phyloP scores from a whole-genome alignment of 1,140 invertebrate species.

The Leptinotarsa lineolata region DNA sequence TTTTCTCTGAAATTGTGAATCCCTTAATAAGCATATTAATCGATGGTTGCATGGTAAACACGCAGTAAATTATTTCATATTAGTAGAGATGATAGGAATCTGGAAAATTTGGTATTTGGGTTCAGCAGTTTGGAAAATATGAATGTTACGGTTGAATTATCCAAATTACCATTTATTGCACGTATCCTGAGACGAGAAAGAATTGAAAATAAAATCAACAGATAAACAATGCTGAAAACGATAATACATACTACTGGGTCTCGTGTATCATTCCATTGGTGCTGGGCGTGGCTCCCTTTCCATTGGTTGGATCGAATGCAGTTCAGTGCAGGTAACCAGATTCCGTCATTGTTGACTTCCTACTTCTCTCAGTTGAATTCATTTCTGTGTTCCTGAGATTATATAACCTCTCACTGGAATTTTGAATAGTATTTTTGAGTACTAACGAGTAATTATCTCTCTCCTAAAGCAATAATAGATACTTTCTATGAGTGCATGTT shows the following conservation, averaged over 20 bases:
- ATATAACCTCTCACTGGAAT: too few species aligned
- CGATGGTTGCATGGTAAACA: constrained; percentile 14
- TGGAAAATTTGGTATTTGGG: not conserved
- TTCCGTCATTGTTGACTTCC: not conserved
- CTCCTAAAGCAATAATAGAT: too few species aligned
- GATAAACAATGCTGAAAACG: not conserved
- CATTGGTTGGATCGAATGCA: not conserved
- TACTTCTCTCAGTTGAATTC: too few species aligned
- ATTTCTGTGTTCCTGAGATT: too few species aligned
- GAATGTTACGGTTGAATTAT: not conserved
- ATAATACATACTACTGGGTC: not conserved
- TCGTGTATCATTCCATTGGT: too few species aligned
- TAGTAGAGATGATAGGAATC: not conserved
- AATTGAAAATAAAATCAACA: not conserved
- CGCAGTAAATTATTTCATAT: constrained; percentile 15
- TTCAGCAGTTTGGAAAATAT: not conserved
- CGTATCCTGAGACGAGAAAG: too few species aligned
- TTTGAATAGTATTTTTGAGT: too few species aligned
- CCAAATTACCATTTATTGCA: too few species aligned
- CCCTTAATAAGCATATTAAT: constrained; percentile 22
- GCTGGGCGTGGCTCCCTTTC: too few species aligned
- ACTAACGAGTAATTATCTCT: too few species aligned
- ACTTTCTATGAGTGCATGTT: too few species aligned
- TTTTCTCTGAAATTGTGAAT: constrained; percentile 5
- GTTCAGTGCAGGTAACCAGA: not conserved